phyloP scores from a whole-genome alignment of 1,140 invertebrate species.

The Drosophila rhopaloa region DNA sequence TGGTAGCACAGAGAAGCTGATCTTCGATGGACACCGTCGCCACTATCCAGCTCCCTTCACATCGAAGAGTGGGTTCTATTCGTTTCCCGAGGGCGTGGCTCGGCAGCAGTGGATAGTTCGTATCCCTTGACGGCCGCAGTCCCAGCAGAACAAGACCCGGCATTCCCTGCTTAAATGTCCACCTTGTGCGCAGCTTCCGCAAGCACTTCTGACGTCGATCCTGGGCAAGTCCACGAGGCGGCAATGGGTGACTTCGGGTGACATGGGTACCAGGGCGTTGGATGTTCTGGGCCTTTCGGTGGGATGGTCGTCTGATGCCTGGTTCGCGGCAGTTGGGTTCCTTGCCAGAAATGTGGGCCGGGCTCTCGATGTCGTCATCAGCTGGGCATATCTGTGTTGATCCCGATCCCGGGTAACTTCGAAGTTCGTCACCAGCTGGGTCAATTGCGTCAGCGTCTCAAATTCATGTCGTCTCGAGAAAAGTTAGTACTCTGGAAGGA shows the following conservation, averaged over 20 bases:
- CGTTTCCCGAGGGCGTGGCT: not conserved
- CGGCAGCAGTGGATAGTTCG: constrained; percentile 9
- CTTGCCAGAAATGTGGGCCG: not conserved
- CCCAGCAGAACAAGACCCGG: constrained; percentile 1
- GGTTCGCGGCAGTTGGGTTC: not conserved
- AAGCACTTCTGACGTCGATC: no score
- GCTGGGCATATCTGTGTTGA: not conserved
- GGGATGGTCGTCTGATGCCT: not conserved
- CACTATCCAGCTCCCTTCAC: not conserved
- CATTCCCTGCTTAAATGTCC: not conserved
- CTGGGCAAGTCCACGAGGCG: no score
- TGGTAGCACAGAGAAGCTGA: not conserved
- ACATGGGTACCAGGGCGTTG: not conserved
- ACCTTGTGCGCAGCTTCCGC: not conserved
- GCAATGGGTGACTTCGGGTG: not conserved
- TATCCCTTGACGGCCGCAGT: constrained; percentile 5
- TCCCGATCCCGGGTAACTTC: not conserved
- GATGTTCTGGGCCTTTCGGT: not conserved
- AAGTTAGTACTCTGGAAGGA: constrained; percentile 2
- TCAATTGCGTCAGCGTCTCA: no score
- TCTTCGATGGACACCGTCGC: not conserved
- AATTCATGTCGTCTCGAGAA: no score
- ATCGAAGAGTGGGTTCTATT: not conserved
- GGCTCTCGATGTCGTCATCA: not conserved
- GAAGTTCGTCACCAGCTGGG: not conserved